Conservation (phyloP, 2,888 invertebrate genomes). For the Pemphredon lugubris region DNA sequence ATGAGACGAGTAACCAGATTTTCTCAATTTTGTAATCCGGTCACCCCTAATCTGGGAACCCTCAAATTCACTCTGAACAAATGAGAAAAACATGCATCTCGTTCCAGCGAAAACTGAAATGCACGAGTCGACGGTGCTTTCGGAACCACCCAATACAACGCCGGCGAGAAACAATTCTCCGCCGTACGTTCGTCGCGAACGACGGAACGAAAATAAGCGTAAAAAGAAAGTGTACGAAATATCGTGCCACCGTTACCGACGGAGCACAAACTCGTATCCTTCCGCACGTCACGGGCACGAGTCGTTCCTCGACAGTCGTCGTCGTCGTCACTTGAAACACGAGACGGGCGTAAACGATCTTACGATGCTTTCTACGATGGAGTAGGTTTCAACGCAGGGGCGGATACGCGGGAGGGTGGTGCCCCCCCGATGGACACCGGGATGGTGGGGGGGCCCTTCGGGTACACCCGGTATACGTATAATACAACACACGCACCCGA, state of each 20-base stretch:
- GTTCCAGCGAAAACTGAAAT: no score
- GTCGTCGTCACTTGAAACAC: slow-evolving; percentile 38
- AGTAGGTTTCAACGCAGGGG: neutral
- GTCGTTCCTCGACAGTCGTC: no score
- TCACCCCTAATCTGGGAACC: no score
- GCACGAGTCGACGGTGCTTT: no score
- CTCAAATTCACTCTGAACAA: no score
- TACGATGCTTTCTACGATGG: slow-evolving; percentile 16
- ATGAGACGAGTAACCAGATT: no score
- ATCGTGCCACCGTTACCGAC: slow-evolving; percentile 58
- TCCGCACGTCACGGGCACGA: slow-evolving; percentile 39
- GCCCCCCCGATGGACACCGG: neutral
- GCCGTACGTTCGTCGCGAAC: no score
- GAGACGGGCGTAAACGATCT: slow-evolving; percentile 53
- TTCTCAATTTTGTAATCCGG: no score
- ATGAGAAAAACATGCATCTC: no score
- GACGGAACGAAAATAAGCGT: neutral
- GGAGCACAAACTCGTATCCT: slow-evolving; percentile 29
- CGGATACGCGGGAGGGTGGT: neutral
- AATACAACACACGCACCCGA: slow-evolving; percentile 49
- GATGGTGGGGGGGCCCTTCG: slow-evolving; percentile 10
- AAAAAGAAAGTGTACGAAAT: neutral
- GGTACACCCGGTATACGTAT: slow-evolving; percentile 45
- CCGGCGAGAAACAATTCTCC: no score
- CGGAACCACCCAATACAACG: no score